A percentile compares a stretch with the other conserved stretches of the same genome.
These are phyloP conservation scores for Polymixis lichenea DNA, from an alignment of 2,888 invertebrate genomes.

Conservation along the genomic window DNA sequence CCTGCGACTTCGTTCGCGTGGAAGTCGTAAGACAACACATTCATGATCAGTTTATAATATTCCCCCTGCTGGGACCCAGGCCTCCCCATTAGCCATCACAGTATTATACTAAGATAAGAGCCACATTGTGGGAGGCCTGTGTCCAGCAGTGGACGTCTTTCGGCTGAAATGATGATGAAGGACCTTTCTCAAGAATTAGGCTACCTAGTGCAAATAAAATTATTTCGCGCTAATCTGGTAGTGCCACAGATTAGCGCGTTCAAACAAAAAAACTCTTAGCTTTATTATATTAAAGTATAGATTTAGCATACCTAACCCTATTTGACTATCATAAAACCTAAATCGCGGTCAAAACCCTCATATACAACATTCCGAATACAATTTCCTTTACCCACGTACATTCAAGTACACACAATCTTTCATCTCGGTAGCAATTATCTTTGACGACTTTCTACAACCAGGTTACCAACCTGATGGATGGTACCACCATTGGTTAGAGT, in stretches of 20 bases:
- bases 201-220: neutral
- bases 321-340: neutral
- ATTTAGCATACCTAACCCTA: neutral
- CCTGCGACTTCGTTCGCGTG: no score
- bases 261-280: neutral
- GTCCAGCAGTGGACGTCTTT: neutral
- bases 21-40: no score
- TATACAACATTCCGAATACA: neutral
- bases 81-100: no score
- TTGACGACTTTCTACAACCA: conserved; percentile 4
- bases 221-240: neutral
- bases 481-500: neutral
- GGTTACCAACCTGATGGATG: conserved; percentile 23
- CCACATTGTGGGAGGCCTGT: neutral
- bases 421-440: conserved; percentile 33
- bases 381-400: neutral
- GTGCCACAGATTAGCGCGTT: neutral
- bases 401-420: conserved; percentile 8
- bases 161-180: no score
- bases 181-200: neutral
- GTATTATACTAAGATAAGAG: neutral
- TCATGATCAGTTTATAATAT: no score
- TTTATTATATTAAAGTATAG: neutral
- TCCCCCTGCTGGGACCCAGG: no score
- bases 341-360: conserved; percentile 8